Percentiles rank a stretch among this genome's conserved stretches.
Conservation (phyloP, 2,888 invertebrate species). For the Ellobium chinense region DNA sequence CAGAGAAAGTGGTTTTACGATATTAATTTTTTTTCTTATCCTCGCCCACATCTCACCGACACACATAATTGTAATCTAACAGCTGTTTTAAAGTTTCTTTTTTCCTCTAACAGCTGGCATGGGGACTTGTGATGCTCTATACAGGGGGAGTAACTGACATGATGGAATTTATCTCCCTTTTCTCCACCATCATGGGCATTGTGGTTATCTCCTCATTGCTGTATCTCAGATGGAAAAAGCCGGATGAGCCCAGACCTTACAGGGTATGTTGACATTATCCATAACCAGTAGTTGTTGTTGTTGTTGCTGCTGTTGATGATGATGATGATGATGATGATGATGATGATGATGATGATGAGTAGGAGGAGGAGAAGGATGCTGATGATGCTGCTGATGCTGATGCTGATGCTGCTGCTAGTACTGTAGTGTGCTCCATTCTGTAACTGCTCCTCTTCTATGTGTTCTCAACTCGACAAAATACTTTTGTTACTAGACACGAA, state of each 20-base stretch:
- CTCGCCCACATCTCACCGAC: too few species aligned
- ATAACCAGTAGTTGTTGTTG: background rate
- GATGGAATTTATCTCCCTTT: slow-evolving; percentile 67
- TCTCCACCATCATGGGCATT: slow-evolving; percentile 64
- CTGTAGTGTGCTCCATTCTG: too few species aligned
- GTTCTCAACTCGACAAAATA: too few species aligned
- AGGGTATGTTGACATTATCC: slow-evolving; percentile 61
- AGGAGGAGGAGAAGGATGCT: background rate
- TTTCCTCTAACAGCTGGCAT: slow-evolving; percentile 57
- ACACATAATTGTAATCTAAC: too few species aligned
- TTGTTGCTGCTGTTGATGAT: slow-evolving; percentile 1
- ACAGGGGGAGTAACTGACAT: slow-evolving; percentile 64
- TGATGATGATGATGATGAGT: slow-evolving; percentile 20
- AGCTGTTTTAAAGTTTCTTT: too few species aligned
- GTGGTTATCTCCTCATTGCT: slow-evolving; percentile 62
- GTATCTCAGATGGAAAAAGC: slow-evolving; percentile 64
- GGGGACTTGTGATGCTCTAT: slow-evolving; percentile 63
- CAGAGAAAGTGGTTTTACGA: too few species aligned
- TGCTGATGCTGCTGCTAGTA: background rate
- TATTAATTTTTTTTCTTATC: too few species aligned
- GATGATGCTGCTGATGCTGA: background rate
- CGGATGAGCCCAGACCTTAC: slow-evolving; percentile 63
- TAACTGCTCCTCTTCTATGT: too few species aligned
- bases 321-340: slow-evolving; percentile 36
- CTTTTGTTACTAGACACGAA: too few species aligned